Conservation (phyloP, 2,113 vertebrate species). For the Heteronetta atricapilla region DNA sequence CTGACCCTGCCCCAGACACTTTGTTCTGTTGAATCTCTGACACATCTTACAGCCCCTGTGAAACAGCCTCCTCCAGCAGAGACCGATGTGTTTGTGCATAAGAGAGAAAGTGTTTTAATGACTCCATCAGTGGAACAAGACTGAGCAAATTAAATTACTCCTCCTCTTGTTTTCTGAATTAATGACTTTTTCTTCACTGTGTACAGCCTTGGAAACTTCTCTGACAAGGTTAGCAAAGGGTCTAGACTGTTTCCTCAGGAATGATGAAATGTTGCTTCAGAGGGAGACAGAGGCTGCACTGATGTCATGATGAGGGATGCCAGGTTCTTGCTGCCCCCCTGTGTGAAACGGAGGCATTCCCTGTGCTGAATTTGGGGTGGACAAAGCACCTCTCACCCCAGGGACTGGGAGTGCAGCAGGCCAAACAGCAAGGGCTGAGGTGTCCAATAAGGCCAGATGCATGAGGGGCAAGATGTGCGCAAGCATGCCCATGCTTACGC, state of each 20-base stretch:
- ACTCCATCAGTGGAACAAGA: slow-evolving; percentile 34
- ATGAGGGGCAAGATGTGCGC: rapidly evolving
- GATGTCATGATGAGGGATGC: background rate
- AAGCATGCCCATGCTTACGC: background rate
- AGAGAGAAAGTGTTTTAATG: slow-evolving; percentile 9
- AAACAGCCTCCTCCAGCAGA: background rate
- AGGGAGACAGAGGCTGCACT: background rate
- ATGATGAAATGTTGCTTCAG: background rate
- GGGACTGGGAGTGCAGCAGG: background rate
- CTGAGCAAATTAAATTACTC: slow-evolving; percentile 68
- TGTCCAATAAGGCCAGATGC: background rate
- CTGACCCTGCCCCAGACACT: background rate
- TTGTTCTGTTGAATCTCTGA: background rate
- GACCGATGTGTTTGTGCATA: background rate
- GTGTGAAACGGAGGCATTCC: background rate
- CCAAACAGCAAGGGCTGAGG: background rate
- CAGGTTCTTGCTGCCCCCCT: background rate
- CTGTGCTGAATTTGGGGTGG: background rate
- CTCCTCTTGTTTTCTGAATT: slow-evolving; percentile 56
- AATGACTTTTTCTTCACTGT: slow-evolving; percentile 26
- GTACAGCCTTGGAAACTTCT: background rate
- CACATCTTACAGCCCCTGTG: background rate
- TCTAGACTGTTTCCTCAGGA: background rate
- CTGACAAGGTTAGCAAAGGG: slow-evolving; percentile 4
- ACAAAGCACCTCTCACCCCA: background rate